Base-by-base conservation (phyloP, 2,113 vertebrate genomes). In the Proteles cristata region DNA sequence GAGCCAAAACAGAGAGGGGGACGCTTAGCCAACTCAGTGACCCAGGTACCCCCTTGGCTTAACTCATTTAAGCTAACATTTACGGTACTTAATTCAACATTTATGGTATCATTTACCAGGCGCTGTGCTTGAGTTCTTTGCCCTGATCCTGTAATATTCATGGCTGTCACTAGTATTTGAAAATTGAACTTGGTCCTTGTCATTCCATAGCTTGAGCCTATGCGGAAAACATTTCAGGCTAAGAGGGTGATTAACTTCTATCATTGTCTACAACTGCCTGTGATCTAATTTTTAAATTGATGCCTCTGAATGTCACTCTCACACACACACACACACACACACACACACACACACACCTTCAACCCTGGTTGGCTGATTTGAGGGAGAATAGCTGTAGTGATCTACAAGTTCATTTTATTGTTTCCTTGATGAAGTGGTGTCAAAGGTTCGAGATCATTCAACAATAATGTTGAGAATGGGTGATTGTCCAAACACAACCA, bases 261-360 rank as follows among this genome's bases (percentile, higher is more conserved):
- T 77, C 16, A 1, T 73, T 39, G 63, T 88, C 58, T 82, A 25
- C 80, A 95, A 55, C 39, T 74, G 31, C 63, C 35, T 79, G 11
- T 0, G 48, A 83, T 87, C 26, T 74, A 84, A 81, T 83, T 83
- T 95, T 92, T 90, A 85, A 98, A 86, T 74, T 28, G 23, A 68
- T 87, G 79, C 48, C 16, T 68, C 48, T 77, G 33, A 86, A 82
- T 82, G 21, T 74, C 33, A 58, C 14, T 71, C 33, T 55, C 58
- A 88, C 53, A 80, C 92, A 74, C 80, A 66, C 43, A 79, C 55
- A 65, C 28, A 23, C 63, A 68, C 65, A 53, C 45, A 71, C 48
- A 71, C 65, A 87, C 83, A 68, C 73, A 77, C n/a, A 65, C 88
- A 90, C 58, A 79, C 10, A 28, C 82, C 35, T 43, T 53, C 63